A percentile compares a stretch with the other conserved stretches of the same genome.
phyloP scores from a whole-genome alignment of 2,888 invertebrate genomes.

The Fragum whitleyi region DNA sequence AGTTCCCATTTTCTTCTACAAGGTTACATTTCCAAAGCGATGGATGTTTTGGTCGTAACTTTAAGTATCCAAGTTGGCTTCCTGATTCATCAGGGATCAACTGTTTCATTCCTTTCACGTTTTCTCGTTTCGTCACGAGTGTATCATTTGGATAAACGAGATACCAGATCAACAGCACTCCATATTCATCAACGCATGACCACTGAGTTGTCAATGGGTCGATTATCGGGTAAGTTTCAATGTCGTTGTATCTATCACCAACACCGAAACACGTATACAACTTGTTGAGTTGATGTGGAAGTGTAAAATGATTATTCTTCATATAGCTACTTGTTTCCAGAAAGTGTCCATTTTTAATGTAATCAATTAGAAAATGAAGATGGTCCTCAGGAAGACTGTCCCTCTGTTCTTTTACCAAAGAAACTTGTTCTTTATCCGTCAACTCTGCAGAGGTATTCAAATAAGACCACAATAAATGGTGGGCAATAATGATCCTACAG shows the following conservation, averaged over 20 bases:
- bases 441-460: no score
- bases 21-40: not conserved
- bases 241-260: not conserved
- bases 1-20: not conserved
- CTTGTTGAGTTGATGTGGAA: not conserved
- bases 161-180: not conserved
- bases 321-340: not conserved
- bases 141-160: not conserved
- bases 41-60: constrained; percentile 13
- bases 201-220: not conserved
- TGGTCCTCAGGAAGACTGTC: not conserved
- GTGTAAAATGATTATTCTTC: not conserved
- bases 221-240: not conserved
- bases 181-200: no score
- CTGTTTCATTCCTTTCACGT: not conserved
- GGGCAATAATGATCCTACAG: no score
- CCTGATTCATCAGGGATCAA: constrained; percentile 9
- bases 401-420: no score
- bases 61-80: constrained; percentile 11
- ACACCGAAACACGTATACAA: not conserved
- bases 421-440: no score
- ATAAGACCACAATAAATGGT: no score
- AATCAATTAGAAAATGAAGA: constrained; percentile 15
- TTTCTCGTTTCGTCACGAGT: not conserved
- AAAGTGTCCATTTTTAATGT: not conserved